Base-by-base conservation (phyloP, 2,888 invertebrate genomes). In the Latrodectus hesperus region DNA sequence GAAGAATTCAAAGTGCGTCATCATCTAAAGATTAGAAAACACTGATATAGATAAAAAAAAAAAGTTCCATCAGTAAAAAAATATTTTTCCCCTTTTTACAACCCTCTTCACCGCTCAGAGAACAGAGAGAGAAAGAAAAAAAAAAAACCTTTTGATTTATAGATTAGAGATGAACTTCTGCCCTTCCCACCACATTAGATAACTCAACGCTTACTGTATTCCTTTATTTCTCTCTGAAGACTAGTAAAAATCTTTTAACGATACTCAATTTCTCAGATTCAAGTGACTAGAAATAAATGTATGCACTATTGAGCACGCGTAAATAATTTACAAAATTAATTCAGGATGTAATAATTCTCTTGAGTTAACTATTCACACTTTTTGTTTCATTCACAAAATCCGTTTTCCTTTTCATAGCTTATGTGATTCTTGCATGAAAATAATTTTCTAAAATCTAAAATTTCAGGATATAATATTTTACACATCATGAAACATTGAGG, bases 151-250 rank as follows among this genome's bases (percentile, higher is more conserved):
- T 49, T 65, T 81, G 67, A 81, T 73, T 26, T 65, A 81, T 26
- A 51, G 52, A 65, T 10, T 51, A 70, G 70, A 26, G 77, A 84
- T 84, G 77, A 84, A 84, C 38, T 77, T 72, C 65, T 55, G 26
- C 49, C 38, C 82, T 68, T 75, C 60, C 74, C 72, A 64, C 72
- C 71, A 72, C 72, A 51, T 68, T 60, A 38, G 55, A 65, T 55
- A 38, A 60, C 75, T 55, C 75, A 64, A 60, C 70, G 64, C 77
- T 64, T 49, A 1, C n/a, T 12, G 65, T 16, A 83, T 76, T 75
- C 70, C 53, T 55, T 38, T n/a, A 68, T 26, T n/a, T 65, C 79
- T 38, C 38, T 72, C 26, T n/a, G 12, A 65, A 53, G 76, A 38
- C 77, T 67, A 53, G 55, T 81, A 68, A 17, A 67, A 38, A 53